A percentile compares a stretch with the other conserved stretches of the same genome.
Evolutionary conservation across 2,888 invertebrate genomes (phyloP).

Genomic region (Eupithecia pulchellata): DNA sequence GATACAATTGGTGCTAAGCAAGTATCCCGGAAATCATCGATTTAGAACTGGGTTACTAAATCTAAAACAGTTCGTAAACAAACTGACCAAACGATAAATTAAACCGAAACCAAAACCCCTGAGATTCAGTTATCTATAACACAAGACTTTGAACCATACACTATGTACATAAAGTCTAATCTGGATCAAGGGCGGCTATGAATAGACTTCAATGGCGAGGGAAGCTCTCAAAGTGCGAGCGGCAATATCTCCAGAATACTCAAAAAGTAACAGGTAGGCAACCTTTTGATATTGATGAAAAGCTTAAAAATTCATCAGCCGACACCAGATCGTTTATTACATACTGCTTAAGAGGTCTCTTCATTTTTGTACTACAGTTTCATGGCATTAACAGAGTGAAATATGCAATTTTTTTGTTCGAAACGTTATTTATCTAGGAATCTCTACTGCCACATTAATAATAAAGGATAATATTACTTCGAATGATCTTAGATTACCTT

Average conservation of each 20-base stretch:
- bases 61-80: background rate
- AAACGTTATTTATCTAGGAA: no score
- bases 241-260: constrained; percentile 20
- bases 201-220: constrained; percentile 14
- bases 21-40: background rate
- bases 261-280: constrained; percentile 18
- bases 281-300: background rate
- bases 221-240: constrained; percentile 9
- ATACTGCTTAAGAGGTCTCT: background rate
- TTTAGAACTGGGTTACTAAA: background rate
- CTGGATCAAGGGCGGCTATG: constrained; percentile 20
- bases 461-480: no score
- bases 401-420: no score
- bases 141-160: constrained; percentile 17
- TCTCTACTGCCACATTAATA: no score
- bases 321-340: background rate
- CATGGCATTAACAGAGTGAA: no score
- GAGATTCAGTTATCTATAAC: background rate
- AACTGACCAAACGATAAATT: background rate
- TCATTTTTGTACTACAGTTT: background rate
- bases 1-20: background rate
- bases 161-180: constrained; percentile 17
- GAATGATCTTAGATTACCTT: no score
- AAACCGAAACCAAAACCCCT: background rate
- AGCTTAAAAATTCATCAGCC: background rate